phyloP scores from a whole-genome alignment of 2,113 vertebrate genomes.

The Oncorhynchus keta region DNA sequence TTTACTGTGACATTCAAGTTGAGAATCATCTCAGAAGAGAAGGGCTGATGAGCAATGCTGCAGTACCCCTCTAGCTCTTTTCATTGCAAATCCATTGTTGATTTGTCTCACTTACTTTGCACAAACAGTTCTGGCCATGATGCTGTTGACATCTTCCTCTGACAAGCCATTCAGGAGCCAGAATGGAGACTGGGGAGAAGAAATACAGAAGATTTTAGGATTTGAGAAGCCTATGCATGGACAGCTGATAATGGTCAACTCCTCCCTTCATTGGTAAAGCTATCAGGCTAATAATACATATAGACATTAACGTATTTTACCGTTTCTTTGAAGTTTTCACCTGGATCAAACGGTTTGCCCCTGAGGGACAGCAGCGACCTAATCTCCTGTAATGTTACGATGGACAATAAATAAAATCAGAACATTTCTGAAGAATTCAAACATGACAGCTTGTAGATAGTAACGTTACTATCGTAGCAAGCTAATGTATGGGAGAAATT shows the following conservation, averaged over 20 bases:
- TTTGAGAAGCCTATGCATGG: conserved; percentile 72
- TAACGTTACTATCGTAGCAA: too few relatives aligned
- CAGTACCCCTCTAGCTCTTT: too few relatives aligned
- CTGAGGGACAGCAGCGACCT: conserved; percentile 84
- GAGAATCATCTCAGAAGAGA: conserved; percentile 64
- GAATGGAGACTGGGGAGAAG: conserved; percentile 84
- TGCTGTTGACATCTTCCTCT: conserved; percentile 82
- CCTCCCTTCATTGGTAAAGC: neutral
- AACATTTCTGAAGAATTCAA: neutral
- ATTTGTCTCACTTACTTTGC: conserved; percentile 83
- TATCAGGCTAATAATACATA: neutral
- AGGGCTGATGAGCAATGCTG: too few relatives aligned
- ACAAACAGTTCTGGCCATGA: conserved; percentile 95
- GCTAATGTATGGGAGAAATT: too few relatives aligned
- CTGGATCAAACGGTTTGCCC: conserved; percentile 75
- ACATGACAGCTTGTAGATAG: too few relatives aligned
- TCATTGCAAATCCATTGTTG: conserved; percentile 48
- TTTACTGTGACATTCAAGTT: conserved; percentile 47
- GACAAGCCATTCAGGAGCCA: conserved; percentile 87
- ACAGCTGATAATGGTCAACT: conserved; percentile 30
- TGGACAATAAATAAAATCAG: conserved; percentile 1
- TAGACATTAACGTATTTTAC: conserved; percentile 52
- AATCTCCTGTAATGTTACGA: conserved; percentile 80
- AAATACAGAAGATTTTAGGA: conserved; percentile 47
- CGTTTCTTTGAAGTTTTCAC: conserved; percentile 80